phyloP scores from a whole-genome alignment of 2,113 vertebrate species.

The Zosterops lateralis region DNA sequence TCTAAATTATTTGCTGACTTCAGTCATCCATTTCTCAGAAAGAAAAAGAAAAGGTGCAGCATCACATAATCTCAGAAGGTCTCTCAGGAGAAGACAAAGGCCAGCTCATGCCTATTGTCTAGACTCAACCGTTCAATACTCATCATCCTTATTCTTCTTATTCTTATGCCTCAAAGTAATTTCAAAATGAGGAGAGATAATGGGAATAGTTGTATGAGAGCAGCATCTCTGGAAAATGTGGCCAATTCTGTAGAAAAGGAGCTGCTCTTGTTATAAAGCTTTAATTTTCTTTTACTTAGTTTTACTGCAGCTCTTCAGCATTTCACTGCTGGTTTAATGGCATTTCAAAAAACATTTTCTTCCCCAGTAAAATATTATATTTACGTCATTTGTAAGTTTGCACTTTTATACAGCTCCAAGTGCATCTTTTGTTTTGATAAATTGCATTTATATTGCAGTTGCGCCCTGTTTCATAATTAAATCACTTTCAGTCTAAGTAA shows the following conservation, averaged over 20 bases:
- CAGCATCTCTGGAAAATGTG: background rate
- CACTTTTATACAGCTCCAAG: background rate
- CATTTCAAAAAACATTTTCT: background rate
- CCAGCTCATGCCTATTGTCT: constrained; percentile 5
- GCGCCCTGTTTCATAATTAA: constrained; percentile 17
- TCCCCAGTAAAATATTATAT: background rate
- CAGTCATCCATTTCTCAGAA: constrained; percentile 1
- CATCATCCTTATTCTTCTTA: constrained; percentile 3
- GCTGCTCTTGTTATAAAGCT: background rate
- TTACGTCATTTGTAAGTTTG: background rate
- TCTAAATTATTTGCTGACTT: constrained; percentile 51
- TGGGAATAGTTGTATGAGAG: background rate
- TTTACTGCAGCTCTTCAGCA: constrained; percentile 5
- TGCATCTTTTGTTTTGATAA: background rate
- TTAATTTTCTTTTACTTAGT: constrained; percentile 10
- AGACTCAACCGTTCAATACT: background rate
- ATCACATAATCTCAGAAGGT: background rate
- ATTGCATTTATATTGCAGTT: background rate
- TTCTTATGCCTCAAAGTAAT: constrained; percentile 33
- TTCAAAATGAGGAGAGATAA: constrained; percentile 21
- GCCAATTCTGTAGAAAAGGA: background rate
- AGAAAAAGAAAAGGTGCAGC: background rate
- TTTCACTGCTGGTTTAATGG: background rate
- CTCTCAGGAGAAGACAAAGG: constrained; percentile 30
- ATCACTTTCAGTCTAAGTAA: background rate